Evolutionary conservation across 35 echinoderm and acorn worm species (phyloP).

Genomic region (Hemicentrotus pulcherrimus): DNA sequence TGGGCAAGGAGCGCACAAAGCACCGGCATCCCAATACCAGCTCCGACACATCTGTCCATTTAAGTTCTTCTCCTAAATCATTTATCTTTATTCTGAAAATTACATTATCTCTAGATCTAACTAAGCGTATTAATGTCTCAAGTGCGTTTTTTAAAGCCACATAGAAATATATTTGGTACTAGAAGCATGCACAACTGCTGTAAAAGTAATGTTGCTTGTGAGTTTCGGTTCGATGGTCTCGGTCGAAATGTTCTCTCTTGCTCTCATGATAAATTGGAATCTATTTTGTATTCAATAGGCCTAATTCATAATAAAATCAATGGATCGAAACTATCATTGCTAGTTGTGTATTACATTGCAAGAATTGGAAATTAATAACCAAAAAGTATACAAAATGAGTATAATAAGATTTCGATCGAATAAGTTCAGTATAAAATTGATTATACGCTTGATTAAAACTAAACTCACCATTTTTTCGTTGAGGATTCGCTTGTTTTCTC

Average conservation of each 20-base stretch:
- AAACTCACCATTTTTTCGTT: constrained; percentile 44
- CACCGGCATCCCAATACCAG: neutral
- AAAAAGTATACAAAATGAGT: neutral
- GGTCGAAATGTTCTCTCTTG: too few relatives aligned
- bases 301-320: neutral
- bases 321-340: neutral
- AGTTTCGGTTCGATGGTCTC: too few relatives aligned
- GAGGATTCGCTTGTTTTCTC: constrained; percentile 50
- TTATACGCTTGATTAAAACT: neutral
- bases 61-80: too few relatives aligned
- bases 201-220: too few relatives aligned
- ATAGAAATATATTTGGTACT: too few relatives aligned
- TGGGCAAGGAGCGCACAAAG: neutral
- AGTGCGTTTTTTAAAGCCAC: too few relatives aligned
- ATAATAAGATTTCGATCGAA: neutral
- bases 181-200: too few relatives aligned
- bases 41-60: neutral
- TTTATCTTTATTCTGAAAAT: too few relatives aligned
- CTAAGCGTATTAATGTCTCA: too few relatives aligned
- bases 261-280: too few relatives aligned
- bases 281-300: too few relatives aligned
- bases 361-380: neutral
- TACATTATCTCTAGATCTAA: too few relatives aligned
- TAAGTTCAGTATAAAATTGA: neutral
- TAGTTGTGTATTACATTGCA: neutral